Conservation (phyloP, 2,888 invertebrate species). For the Hypolimnas misippus region DNA sequence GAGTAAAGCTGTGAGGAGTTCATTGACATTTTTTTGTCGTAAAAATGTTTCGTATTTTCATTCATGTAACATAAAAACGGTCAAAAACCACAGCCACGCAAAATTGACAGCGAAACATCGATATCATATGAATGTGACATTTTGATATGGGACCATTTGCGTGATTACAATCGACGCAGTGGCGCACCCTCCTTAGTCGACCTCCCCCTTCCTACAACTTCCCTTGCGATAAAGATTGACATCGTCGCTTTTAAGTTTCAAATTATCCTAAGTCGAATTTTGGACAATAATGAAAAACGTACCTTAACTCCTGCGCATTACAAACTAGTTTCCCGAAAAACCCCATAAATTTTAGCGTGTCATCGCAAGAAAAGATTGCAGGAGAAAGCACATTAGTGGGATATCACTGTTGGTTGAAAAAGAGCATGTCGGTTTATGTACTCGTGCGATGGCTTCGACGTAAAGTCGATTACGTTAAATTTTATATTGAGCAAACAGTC, state of each 20-base stretch:
- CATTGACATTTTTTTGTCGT: slow-evolving; percentile 11
- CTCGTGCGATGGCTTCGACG: slow-evolving; percentile 61
- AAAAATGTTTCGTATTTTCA: slow-evolving; percentile 26
- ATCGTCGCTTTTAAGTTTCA: slow-evolving; percentile 72
- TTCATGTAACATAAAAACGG: slow-evolving; percentile 38
- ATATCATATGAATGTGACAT: slow-evolving; percentile 75
- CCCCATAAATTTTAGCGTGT: slow-evolving; percentile 69
- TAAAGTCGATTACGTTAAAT: slow-evolving; percentile 74
- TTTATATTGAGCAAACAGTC: slow-evolving; percentile 73
- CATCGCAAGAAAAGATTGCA: slow-evolving; percentile 81
- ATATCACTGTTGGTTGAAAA: slow-evolving; percentile 77
- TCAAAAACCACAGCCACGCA: slow-evolving; percentile 42
- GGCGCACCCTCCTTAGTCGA: slow-evolving; percentile 73
- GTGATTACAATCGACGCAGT: slow-evolving; percentile 82
- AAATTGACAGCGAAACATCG: slow-evolving; percentile 70
- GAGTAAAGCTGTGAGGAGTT: background rate
- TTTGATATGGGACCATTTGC: slow-evolving; percentile 82
- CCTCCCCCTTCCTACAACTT: slow-evolving; percentile 73
- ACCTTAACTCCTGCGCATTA: slow-evolving; percentile 55
- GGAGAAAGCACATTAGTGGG: slow-evolving; percentile 80
- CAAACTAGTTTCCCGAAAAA: slow-evolving; percentile 53
- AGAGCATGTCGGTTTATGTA: slow-evolving; percentile 74
- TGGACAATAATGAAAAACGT: slow-evolving; percentile 53
- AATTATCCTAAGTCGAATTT: slow-evolving; percentile 72
- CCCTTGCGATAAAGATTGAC: slow-evolving; percentile 83